Conservation (phyloP, 1,140 invertebrate genomes). For the Drosophila sp. region DNA sequence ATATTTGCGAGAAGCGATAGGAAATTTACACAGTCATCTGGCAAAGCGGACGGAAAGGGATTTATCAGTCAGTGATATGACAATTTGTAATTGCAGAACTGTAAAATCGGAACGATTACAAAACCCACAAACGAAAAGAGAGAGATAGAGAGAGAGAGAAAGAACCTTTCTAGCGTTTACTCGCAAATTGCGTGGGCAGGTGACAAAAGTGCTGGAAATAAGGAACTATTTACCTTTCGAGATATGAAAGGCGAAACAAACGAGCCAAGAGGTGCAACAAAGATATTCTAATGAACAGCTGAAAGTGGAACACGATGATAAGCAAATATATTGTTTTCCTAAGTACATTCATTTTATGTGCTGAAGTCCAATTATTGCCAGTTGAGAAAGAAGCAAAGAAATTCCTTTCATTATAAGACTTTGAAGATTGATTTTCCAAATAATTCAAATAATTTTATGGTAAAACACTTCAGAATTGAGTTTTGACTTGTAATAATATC, state of each 20-base stretch:
- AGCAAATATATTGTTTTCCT: constrained; percentile 17
- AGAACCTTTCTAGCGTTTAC: constrained; percentile 49
- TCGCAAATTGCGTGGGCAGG: constrained; percentile 70
- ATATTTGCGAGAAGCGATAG: constrained; percentile 67
- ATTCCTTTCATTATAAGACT: too few relatives aligned
- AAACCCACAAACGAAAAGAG: not conserved
- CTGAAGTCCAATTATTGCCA: too few relatives aligned
- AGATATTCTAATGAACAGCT: constrained; percentile 63
- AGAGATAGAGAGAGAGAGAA: constrained; percentile 6
- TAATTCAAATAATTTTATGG: too few relatives aligned
- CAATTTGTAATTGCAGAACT: constrained; percentile 58
- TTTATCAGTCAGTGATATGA: constrained; percentile 55
- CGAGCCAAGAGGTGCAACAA: constrained; percentile 30
- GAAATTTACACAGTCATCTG: constrained; percentile 55
- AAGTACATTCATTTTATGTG: not conserved
- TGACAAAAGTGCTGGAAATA: constrained; percentile 34
- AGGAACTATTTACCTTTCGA: constrained; percentile 21
- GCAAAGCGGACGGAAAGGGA: constrained; percentile 24
- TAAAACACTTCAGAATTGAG: too few relatives aligned
- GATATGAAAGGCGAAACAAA: constrained; percentile 51
- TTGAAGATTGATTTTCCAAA: too few relatives aligned
- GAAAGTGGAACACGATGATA: constrained; percentile 32
- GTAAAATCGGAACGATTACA: constrained; percentile 22
- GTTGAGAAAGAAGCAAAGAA: too few relatives aligned
- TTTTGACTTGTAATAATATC: too few relatives aligned